A percentile compares a stretch with the other conserved stretches of the same genome.
Conservation (phyloP, 2,113 vertebrate genomes). For the Crypturellus undulatus region DNA sequence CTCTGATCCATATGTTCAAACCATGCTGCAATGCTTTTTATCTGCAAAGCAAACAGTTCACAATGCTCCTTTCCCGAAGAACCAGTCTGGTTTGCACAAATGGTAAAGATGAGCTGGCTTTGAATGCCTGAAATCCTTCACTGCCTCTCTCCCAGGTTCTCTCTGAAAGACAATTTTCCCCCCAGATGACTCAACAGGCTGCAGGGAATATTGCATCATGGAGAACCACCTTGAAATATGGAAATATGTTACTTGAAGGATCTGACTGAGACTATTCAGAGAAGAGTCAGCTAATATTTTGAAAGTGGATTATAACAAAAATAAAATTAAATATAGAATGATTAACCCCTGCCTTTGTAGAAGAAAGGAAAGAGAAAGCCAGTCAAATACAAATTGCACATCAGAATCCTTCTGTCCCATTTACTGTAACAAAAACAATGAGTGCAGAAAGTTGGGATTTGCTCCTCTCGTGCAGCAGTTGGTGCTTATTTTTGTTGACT, state of each 20-base stretch:
- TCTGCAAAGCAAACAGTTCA: not conserved
- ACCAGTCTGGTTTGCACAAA: not conserved
- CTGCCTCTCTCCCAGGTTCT: not conserved
- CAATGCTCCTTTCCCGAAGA: not conserved
- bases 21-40: not conserved
- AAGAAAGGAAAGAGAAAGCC: not conserved
- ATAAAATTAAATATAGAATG: not conserved
- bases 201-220: not conserved
- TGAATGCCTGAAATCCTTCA: not conserved
- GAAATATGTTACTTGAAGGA: not conserved
- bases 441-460: not conserved
- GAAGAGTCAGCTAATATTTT: not conserved
- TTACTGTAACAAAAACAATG: not conserved
- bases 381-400: not conserved
- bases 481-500: not conserved
- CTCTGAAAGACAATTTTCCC: not conserved
- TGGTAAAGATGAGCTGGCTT: not conserved
- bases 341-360: not conserved
- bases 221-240: not conserved
- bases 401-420: not conserved
- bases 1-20: not conserved
- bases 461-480: accelerated
- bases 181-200: not conserved
- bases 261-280: not conserved
- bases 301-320: not conserved